Percentiles rank a stretch among this genome's conserved stretches.
Conservation (phyloP, 2,113 vertebrate species). For the Artemisiospiza belli region DNA sequence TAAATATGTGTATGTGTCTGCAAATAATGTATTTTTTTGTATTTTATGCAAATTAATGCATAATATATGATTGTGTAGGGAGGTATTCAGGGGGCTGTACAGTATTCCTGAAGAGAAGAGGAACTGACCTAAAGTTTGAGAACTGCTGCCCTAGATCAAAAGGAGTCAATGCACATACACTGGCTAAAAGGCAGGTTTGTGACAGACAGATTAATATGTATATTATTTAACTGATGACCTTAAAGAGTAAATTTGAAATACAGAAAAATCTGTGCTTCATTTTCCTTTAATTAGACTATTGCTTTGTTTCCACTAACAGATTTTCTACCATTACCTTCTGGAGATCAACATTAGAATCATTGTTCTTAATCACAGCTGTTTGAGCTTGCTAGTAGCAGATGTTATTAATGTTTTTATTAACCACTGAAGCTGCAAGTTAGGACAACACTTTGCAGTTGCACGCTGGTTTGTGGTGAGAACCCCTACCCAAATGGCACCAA, state of each 20-base stretch:
- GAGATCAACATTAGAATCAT: not conserved
- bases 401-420: slow-evolving; percentile 30
- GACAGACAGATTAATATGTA: not conserved
- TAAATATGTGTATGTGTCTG: slow-evolving; percentile 36
- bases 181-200: slow-evolving; percentile 9
- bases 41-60: slow-evolving; percentile 47
- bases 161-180: slow-evolving; percentile 22
- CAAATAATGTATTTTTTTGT: slow-evolving; percentile 56
- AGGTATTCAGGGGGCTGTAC: not conserved
- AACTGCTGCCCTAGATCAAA: slow-evolving; percentile 58
- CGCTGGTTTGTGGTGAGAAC: not conserved
- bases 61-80: slow-evolving; percentile 15
- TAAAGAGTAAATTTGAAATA: slow-evolving; percentile 30
- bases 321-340: slow-evolving; percentile 3
- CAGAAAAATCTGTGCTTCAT: slow-evolving; percentile 41
- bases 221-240: slow-evolving; percentile 23
- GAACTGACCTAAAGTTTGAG: slow-evolving; percentile 25
- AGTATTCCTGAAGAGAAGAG: slow-evolving; percentile 7
- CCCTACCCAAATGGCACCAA: not conserved
- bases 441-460: not conserved
- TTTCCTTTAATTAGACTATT: slow-evolving; percentile 47
- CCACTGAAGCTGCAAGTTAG: slow-evolving; percentile 39
- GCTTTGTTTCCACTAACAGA: slow-evolving; percentile 26
- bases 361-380: slow-evolving; percentile 25
- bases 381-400: slow-evolving; percentile 9